Evolutionary conservation across 2,888 invertebrate species (phyloP).

Genomic region (Phanerotoma sp.): DNA sequence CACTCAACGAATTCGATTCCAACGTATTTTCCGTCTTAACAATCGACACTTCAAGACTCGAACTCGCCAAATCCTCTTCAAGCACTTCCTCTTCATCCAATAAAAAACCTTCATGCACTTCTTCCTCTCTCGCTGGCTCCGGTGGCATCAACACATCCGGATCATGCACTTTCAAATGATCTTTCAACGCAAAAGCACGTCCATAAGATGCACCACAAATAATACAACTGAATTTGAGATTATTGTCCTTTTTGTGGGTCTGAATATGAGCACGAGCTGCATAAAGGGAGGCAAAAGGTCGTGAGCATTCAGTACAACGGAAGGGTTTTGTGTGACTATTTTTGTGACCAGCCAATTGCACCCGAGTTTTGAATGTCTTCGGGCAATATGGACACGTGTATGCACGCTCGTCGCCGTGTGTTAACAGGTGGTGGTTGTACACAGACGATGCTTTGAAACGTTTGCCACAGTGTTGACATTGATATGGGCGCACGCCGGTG

Average conservation of each 20-base stretch:
- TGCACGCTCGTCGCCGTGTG: conserved; percentile 73
- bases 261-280: conserved; percentile 76
- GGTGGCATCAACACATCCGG: conserved; percentile 52
- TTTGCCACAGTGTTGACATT: conserved; percentile 71
- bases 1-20: too few relatives aligned
- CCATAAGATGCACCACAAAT: conserved; percentile 78
- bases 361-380: conserved; percentile 78
- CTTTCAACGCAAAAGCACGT: conserved; percentile 71
- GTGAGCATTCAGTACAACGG: conserved; percentile 70
- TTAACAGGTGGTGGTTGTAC: conserved; percentile 74
- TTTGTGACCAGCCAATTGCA: conserved; percentile 77
- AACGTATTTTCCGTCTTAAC: too few relatives aligned
- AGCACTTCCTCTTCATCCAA: conserved; percentile 42
- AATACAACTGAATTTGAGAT: conserved; percentile 69
- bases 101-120: conserved; percentile 46
- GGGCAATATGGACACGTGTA: conserved; percentile 77
- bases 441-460: conserved; percentile 79
- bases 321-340: conserved; percentile 82
- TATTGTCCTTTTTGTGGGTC: conserved; percentile 70
- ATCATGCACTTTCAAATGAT: conserved; percentile 72
- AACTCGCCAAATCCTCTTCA: conserved; percentile 21
- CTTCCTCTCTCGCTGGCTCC: conserved; percentile 50
- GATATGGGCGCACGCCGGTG: conserved; percentile 75
- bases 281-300: conserved; percentile 77
- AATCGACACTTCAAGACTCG: too few relatives aligned